phyloP scores from a whole-genome alignment of 1,140 invertebrate species.

The Cherax destructor region DNA sequence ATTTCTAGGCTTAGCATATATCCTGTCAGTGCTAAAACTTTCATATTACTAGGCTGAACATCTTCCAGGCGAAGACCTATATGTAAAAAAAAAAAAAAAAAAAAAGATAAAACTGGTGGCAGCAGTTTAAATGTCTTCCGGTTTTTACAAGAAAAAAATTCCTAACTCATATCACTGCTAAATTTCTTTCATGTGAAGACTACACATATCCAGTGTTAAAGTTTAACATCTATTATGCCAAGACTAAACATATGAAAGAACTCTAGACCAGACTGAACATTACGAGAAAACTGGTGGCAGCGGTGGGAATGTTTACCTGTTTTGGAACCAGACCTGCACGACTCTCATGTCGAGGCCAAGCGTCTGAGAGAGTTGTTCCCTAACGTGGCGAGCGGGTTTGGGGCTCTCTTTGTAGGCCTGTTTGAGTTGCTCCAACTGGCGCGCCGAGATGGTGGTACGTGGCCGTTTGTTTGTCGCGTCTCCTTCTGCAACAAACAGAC shows the following conservation, averaged over 20 bases:
- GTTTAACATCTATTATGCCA: no score
- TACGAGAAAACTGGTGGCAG: neutral
- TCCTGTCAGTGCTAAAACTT: no score
- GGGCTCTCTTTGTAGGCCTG: conserved; percentile 98
- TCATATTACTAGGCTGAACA: no score
- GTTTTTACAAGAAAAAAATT: no score
- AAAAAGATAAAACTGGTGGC: neutral
- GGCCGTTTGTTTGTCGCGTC: conserved; percentile 98
- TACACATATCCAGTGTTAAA: no score
- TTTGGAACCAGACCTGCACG: conserved; percentile 99
- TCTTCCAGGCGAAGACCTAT: no score
- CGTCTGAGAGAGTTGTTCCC: conserved; percentile 97
- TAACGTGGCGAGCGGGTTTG: conserved; percentile 97
- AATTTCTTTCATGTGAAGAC: no score
- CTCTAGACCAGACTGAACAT: neutral
- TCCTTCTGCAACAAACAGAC: conserved; percentile 79
- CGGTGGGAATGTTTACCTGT: conserved; percentile 81
- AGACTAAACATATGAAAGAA: no score
- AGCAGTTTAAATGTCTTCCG: neutral
- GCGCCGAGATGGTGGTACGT: conserved; percentile 98
- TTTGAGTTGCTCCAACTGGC: conserved; percentile 98
- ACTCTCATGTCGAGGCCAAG: conserved; percentile 99
- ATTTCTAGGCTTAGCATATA: no score
- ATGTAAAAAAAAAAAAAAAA: no score
- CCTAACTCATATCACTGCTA: no score